Evolutionary conservation across 2,113 vertebrate genomes (phyloP), one percentile per base, ranked within the genome.

Genomic region (Caracal caracal): DNA sequence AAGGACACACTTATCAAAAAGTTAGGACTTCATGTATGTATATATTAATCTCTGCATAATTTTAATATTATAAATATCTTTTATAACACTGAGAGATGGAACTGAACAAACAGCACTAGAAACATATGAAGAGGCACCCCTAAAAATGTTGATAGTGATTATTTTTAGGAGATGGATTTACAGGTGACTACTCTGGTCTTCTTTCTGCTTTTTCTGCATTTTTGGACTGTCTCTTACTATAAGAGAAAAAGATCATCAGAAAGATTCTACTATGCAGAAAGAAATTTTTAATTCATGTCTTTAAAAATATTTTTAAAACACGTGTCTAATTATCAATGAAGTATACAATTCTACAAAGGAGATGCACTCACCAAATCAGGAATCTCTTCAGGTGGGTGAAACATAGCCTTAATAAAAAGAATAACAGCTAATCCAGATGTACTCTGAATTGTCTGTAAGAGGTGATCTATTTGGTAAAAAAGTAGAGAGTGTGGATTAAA

Each of bases 361-460:
- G 40, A 92, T 6, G 30, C 10, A 97, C 99, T 99, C 93, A 99
- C 99, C 98, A 99, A 98, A 40, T 98, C 97, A 65, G 99, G 99
- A n/a, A 99, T 95, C 30, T 98, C 93, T 88, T 99, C 99, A 98
- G 87, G 96, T 71, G 98, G 98, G 30, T 98, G 98, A 98, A 99
- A 98, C 98, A 99, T 99, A 35, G 98, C 98, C 96, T 99, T 99
- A 97, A 98, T 98, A 88, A 99, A 98, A 61, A 99, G 98, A 96
- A 99, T 98, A 56, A 99, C 97, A 0, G 99, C 99, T 98, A 99
- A 99, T 66, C 99, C 99, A 1, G 99, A 99, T 11, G 99, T 99
- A 53, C 99, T 99, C 97, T 99, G 99, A 83, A 99, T 98, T 22
- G 99, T 98, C 98, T 99, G 99, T 95, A 99, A 96, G 2, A 99